A percentile compares a stretch with the other conserved stretches of the same genome.
Conservation (phyloP, 2,888 invertebrate species). For the Catocala fraxini region DNA sequence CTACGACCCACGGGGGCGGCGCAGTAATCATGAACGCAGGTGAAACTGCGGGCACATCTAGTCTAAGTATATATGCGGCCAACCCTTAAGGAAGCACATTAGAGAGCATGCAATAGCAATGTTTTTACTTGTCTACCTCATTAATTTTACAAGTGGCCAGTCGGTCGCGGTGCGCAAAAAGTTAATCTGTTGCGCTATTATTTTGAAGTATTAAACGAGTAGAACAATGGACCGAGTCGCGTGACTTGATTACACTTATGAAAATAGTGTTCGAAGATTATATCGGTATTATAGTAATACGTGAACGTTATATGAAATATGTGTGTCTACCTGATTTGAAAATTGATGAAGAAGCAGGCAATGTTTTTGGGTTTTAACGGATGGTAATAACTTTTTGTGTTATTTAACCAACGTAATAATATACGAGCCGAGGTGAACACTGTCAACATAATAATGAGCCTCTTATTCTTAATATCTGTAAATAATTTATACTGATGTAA, state of each 20-base stretch:
- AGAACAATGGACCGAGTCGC: conserved; percentile 69
- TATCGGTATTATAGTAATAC: conserved; percentile 61
- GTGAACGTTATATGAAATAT: conserved; percentile 52
- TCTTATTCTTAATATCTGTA: conserved; percentile 2
- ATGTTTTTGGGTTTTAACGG: conserved; percentile 6
- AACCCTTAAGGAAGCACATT: no score
- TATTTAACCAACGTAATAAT: neutral
- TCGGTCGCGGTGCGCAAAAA: conserved; percentile 59
- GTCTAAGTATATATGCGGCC: no score
- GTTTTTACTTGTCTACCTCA: conserved; percentile 45
- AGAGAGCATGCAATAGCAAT: conserved; percentile 35
- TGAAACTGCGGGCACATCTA: no score
- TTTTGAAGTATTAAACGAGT: conserved; percentile 59
- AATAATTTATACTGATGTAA: conserved; percentile 10
- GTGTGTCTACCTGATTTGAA: conserved; percentile 40
- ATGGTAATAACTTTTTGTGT: conserved; percentile 4
- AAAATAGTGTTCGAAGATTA: conserved; percentile 61
- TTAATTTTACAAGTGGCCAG: conserved; percentile 58
- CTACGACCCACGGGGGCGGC: no score
- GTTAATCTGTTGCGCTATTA: conserved; percentile 52
- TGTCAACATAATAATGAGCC: no score
- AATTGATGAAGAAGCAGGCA: conserved; percentile 27
- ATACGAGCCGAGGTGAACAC: neutral
- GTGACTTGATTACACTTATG: conserved; percentile 67
- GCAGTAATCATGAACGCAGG: no score